phyloP scores from a whole-genome alignment of 2,113 vertebrate species.

The Rutilus rutilus region DNA sequence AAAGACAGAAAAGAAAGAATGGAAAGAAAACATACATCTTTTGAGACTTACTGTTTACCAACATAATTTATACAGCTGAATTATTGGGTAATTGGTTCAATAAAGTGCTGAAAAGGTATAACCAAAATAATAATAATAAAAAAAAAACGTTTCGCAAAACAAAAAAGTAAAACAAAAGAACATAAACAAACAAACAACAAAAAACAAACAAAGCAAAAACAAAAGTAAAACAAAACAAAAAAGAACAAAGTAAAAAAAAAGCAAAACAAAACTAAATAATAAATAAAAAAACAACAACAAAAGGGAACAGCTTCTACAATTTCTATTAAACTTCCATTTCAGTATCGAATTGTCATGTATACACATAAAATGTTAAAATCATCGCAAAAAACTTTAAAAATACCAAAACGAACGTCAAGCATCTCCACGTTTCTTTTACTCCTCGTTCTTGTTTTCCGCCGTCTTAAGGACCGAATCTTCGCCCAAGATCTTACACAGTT shows the following conservation, averaged over 20 bases:
- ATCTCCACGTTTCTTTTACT: conserved; percentile 16
- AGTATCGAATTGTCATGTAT: not conserved
- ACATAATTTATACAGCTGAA: not conserved
- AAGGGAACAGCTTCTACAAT: not conserved
- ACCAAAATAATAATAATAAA: not conserved
- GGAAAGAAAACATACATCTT: not conserved
- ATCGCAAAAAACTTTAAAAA: not conserved
- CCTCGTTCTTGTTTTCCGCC: conserved; percentile 65
- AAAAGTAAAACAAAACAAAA: not conserved
- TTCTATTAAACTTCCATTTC: not conserved
- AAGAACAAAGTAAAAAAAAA: not conserved
- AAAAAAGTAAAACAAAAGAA: not conserved
- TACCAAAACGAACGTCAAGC: not conserved
- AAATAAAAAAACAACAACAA: not conserved
- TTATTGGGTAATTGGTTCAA: not conserved
- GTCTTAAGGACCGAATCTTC: conserved; percentile 97
- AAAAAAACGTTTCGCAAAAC: not conserved
- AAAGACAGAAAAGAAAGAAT: not conserved
- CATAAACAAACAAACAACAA: not conserved
- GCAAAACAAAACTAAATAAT: not conserved
- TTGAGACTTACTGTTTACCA: too few relatives aligned
- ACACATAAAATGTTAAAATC: conserved; percentile 9
- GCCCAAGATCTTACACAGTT: conserved; percentile 95
- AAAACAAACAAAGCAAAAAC: too few relatives aligned
- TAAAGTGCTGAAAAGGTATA: conserved; percentile 16